phyloP scores from a whole-genome alignment of 2,888 invertebrate genomes.

The Epiblema foenella region DNA sequence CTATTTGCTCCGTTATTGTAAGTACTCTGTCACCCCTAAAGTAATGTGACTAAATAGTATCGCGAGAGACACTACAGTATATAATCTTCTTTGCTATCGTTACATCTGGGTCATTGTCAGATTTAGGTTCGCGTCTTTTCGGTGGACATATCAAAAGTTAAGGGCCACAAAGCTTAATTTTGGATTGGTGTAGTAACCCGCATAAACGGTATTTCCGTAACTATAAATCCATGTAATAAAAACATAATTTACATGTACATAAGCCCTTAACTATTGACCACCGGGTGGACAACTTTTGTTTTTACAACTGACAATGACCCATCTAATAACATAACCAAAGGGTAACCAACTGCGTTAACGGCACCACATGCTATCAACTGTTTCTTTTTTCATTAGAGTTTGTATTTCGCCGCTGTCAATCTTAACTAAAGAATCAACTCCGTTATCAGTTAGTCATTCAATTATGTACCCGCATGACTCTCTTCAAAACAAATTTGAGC shows the following conservation, averaged over 20 bases:
- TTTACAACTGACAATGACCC: no score
- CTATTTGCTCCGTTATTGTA: constrained; percentile 48
- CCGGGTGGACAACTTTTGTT: no score
- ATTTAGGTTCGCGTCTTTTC: no score
- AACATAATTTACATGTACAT: no score
- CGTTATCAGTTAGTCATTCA: constrained; percentile 71
- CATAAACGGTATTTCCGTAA: no score
- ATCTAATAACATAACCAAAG: constrained; percentile 3
- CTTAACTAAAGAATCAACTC: constrained; percentile 57
- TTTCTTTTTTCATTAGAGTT: constrained; percentile 52
- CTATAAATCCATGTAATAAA: no score
- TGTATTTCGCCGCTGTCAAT: constrained; percentile 54
- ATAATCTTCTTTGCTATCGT: no score
- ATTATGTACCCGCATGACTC: constrained; percentile 75
- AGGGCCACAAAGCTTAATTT: no score
- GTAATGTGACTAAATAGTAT: constrained; percentile 54
- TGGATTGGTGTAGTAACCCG: no score
- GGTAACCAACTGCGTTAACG: neutral
- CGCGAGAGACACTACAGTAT: neutral
- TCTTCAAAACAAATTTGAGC: constrained; percentile 69
- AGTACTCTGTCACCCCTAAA: constrained; percentile 56
- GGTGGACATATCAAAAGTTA: no score
- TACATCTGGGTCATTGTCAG: no score
- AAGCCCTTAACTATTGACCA: no score
- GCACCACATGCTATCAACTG: constrained; percentile 46